Conservation (phyloP, 2,113 vertebrate genomes). For the Ophthalmolycus amberensis region DNA sequence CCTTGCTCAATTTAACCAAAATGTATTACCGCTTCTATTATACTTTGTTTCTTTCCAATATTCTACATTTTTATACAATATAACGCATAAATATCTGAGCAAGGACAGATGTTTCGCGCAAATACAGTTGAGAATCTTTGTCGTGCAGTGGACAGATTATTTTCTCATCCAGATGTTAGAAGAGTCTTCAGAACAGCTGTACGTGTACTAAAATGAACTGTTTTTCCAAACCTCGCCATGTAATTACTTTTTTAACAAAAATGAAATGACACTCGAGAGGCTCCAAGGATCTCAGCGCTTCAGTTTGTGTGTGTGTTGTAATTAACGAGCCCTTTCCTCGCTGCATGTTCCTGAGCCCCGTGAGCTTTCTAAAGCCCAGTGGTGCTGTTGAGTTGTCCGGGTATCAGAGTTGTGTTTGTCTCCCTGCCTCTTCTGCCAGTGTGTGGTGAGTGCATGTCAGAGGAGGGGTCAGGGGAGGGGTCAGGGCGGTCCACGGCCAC, state of each 20-base stretch:
- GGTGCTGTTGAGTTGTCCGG: constrained; percentile 26
- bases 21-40: background rate
- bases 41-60: background rate
- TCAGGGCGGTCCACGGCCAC: constrained; percentile 64
- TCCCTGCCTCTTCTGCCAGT: constrained; percentile 23
- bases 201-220: background rate
- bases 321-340: background rate
- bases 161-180: constrained; percentile 13
- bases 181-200: background rate
- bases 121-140: background rate
- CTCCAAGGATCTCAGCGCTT: background rate
- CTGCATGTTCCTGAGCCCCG: constrained; percentile 16
- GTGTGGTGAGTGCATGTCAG: constrained; percentile 35
- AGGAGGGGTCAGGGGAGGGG: constrained; percentile 60
- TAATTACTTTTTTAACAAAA: background rate
- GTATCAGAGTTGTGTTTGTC: constrained; percentile 39
- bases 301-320: background rate
- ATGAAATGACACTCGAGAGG: background rate
- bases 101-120: background rate
- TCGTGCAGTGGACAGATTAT: background rate
- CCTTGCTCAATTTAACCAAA: background rate
- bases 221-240: background rate
- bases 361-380: background rate
- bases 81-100: background rate
- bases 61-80: background rate